A percentile compares a stretch with the other conserved stretches of the same genome.
These are phyloP conservation scores for Synanthedon formicaeformis DNA, from an alignment of 2,888 invertebrate genomes.

Conservation along the genomic window DNA sequence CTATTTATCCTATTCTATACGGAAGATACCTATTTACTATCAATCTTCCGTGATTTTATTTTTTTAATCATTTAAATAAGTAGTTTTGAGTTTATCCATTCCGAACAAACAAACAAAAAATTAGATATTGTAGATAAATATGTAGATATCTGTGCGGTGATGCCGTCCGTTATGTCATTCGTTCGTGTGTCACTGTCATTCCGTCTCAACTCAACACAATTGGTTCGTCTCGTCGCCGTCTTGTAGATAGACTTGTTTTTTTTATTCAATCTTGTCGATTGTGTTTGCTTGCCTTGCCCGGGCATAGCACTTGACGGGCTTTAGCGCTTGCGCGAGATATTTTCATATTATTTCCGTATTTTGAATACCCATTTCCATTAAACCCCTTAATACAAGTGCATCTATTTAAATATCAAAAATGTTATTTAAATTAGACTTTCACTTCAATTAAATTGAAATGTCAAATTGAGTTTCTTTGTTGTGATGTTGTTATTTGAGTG, in stretches of 20 bases:
- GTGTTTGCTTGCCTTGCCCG: neutral
- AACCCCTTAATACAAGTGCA: neutral
- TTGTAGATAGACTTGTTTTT: too few species aligned
- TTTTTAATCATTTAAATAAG: too few species aligned
- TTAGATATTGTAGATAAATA: too few species aligned
- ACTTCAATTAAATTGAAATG: neutral
- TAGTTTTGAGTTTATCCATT: too few species aligned
- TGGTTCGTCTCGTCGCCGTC: too few species aligned
- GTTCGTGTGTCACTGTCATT: neutral
- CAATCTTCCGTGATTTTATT: too few species aligned
- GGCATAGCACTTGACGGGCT: neutral
- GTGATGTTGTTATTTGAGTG: slow-evolving; percentile 1
- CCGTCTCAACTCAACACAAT: too few species aligned
- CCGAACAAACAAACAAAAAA: too few species aligned
- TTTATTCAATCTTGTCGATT: too few species aligned
- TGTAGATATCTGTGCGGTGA: too few species aligned
- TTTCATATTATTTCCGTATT: neutral
- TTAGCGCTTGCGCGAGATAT: neutral
- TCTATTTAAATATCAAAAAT: neutral
- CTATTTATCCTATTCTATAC: too few species aligned
- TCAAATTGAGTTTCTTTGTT: neutral
- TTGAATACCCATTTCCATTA: neutral
- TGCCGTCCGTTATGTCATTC: neutral
- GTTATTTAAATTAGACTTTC: neutral
- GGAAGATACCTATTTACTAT: too few species aligned